Percentiles rank a stretch among this genome's conserved stretches.
These are phyloP conservation scores for Dendrolimus pini DNA, from an alignment of 2,888 invertebrate genomes.

Conservation along the genomic window DNA sequence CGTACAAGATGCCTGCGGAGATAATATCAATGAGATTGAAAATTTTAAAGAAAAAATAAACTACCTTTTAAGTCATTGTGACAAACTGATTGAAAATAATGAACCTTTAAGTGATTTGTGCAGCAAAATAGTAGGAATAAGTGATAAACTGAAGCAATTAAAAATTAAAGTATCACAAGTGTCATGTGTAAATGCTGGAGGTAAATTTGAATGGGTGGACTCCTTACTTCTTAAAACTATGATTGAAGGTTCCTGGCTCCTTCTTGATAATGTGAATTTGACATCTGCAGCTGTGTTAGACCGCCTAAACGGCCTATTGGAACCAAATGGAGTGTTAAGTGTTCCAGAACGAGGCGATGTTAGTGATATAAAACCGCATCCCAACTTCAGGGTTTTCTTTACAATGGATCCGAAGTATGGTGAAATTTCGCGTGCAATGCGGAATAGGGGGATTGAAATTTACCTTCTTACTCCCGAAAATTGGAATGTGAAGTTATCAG, in stretches of 20 bases:
- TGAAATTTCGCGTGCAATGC: slow-evolving; percentile 98
- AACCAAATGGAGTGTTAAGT: slow-evolving; percentile 91
- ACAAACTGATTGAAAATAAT: slow-evolving; percentile 29
- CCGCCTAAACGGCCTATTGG: slow-evolving; percentile 95
- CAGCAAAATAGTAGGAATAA: slow-evolving; percentile 34
- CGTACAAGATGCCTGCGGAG: slow-evolving; percentile 26
- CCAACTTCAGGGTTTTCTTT: slow-evolving; percentile 94
- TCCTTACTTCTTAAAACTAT: slow-evolving; percentile 91
- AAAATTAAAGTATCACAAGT: slow-evolving; percentile 62
- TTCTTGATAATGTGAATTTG: slow-evolving; percentile 95
- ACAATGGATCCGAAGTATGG: slow-evolving; percentile 97
- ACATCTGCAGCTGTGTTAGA: slow-evolving; percentile 98
- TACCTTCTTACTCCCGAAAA: slow-evolving; percentile 53
- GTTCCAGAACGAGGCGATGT: slow-evolving; percentile 94
- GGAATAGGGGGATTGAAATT: slow-evolving; percentile 97
- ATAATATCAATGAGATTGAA: slow-evolving; percentile 28
- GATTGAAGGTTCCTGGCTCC: slow-evolving; percentile 88
- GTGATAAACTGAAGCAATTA: slow-evolving; percentile 48
- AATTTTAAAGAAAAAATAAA: slow-evolving; percentile 44
- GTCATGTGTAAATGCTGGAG: slow-evolving; percentile 85
- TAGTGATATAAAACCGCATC: slow-evolving; percentile 89
- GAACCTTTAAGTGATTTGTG: slow-evolving; percentile 17
- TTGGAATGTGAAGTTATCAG: slow-evolving; percentile 37
- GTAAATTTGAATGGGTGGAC: slow-evolving; percentile 96
- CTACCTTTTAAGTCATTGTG: slow-evolving; percentile 41